phyloP scores from a whole-genome alignment of 2,797 vertebrate species.

The Naso thynnoides region DNA sequence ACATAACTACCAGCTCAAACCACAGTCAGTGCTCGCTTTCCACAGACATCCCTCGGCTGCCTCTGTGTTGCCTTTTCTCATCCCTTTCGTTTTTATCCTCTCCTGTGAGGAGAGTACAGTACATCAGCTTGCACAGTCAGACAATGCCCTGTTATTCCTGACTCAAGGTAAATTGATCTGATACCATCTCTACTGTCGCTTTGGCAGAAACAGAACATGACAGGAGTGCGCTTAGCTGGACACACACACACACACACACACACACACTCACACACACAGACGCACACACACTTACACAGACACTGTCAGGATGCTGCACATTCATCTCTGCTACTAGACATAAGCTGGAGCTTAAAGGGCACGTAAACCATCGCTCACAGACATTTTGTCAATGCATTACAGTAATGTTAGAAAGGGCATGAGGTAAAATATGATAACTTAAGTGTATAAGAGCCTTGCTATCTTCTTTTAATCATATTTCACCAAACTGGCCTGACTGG shows the following conservation, averaged over 20 bases:
- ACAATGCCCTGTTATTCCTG: constrained; percentile 62
- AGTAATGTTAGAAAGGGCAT: constrained; percentile 44
- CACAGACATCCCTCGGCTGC: constrained; percentile 10
- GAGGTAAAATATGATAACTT: constrained; percentile 62
- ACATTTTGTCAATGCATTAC: constrained; percentile 49
- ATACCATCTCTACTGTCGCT: constrained; percentile 55
- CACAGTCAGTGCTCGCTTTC: constrained; percentile 11
- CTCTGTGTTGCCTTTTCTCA: constrained; percentile 10
- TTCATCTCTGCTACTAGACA: constrained; percentile 56
- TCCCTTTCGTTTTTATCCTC: constrained; percentile 21
- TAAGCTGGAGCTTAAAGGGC: constrained; percentile 60
- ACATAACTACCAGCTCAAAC: constrained; percentile 40
- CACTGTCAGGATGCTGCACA: constrained; percentile 35
- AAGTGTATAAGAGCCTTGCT: constrained; percentile 28
- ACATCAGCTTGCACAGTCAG: constrained; percentile 45
- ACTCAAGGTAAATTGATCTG: constrained; percentile 62
- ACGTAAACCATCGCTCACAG: constrained; percentile 52
- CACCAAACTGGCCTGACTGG: constrained; percentile 24
- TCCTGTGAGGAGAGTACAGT: constrained; percentile 27
- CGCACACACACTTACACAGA: constrained; percentile 9
- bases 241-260: constrained; percentile 11
- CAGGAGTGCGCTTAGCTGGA: constrained; percentile 18
- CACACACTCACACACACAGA: constrained; percentile 15
- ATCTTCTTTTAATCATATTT: constrained; percentile 31
- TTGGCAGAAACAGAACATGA: constrained; percentile 65